Base-by-base conservation (phyloP, 2,888 invertebrate species). In the Deladenus siricidicola region DNA sequence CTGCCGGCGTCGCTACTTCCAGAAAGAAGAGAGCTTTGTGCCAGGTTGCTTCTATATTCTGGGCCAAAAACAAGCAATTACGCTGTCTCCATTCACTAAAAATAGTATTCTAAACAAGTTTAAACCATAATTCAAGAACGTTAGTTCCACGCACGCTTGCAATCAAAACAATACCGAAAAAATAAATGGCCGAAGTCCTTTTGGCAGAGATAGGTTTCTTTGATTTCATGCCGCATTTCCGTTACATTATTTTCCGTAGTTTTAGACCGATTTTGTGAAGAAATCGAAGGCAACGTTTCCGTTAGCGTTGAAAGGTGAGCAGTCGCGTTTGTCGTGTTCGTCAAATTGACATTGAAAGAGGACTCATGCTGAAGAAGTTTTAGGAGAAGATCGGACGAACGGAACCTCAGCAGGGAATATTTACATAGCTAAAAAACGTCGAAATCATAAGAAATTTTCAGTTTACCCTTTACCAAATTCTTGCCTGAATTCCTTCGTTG, bases 41-140 rank as follows among this genome's bases (percentile, higher is more conserved):
- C 24, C 19, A 34, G 14, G 10, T 28, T 17, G 17, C 8, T 8
- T n/a, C n/a, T 19, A 53, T 21, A 23, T 53, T 29, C 24, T 19
- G 21, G n/a, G 42, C 42, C 4, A 58, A 17, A 24, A 50, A 58
- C 26, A 42, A 24, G 29, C 51, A 58, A 34, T 29, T 58, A 19
- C 60, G 51, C n/a, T 44, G 60, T 28, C 60, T 47, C 60, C 60
- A 60, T 42, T 60, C 56, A 28, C 60, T 60, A 17, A 23, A 60
- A 49, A 6, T n/a, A n/a, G n/a, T n/a, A 30, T 4, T 4, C 19
- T 14, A 55, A 21, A 4, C 26, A 10, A 28, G 42, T 42, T 10
- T 3, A 56, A 52, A 1, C 0, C 24, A 19, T 4, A 56, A 56
- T 56, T 55, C 4, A 17, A 28, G 21, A 24, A 56, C 2, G 4